These are phyloP conservation scores for Tillus elongatus DNA, from an alignment of 2,888 invertebrate genomes.

Conservation along the genomic window DNA sequence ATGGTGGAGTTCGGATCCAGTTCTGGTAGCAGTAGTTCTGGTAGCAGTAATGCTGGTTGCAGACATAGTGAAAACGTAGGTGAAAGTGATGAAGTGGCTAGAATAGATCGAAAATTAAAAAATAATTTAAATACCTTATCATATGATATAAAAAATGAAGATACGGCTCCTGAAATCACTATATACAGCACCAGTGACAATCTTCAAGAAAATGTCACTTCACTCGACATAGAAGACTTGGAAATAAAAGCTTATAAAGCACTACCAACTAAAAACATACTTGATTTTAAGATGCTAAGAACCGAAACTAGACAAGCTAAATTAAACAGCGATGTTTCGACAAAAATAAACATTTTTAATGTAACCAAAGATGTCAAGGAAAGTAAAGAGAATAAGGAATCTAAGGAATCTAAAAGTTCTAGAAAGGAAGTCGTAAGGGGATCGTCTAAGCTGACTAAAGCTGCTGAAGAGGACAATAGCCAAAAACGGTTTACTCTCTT, in stretches of 20 bases:
- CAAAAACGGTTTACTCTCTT: too few relatives aligned
- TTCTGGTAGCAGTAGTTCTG: constrained; percentile 42
- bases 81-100: neutral
- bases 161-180: constrained; percentile 24
- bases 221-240: constrained; percentile 19
- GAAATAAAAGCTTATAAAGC: constrained; percentile 13
- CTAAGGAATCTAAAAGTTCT: neutral
- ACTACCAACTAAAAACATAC: constrained; percentile 9
- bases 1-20: constrained; percentile 52
- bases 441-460: too few relatives aligned
- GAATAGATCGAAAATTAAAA: neutral
- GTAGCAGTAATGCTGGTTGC: constrained; percentile 9
- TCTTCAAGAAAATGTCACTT: constrained; percentile 5
- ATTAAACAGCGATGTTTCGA: constrained; percentile 7
- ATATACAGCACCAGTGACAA: neutral
- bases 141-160: constrained; percentile 20
- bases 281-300: constrained; percentile 7
- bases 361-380: constrained; percentile 13
- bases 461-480: neutral
- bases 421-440: neutral
- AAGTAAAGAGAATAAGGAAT: constrained; percentile 5
- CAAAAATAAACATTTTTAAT: too few relatives aligned
- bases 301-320: constrained; percentile 8
- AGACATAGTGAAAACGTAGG: neutral
- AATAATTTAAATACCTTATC: neutral